Conservation (phyloP, 2,888 invertebrate genomes). For the Euzophera pinguis region DNA sequence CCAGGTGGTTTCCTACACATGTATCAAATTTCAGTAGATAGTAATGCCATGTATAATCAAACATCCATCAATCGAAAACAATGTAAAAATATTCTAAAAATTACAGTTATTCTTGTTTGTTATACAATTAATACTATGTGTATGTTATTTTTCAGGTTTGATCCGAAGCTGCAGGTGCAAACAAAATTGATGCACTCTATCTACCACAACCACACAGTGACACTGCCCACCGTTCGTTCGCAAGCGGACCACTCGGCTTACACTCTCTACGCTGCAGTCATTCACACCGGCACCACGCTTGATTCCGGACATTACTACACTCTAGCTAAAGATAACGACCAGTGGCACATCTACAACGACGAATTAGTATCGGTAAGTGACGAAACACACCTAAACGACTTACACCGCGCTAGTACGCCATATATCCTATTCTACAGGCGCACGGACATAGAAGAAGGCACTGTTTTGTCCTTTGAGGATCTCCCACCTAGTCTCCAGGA, state of each 20-base stretch:
- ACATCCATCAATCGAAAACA: no score
- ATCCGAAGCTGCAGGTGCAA: conserved; percentile 79
- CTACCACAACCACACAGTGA: conserved; percentile 78
- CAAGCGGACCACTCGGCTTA: conserved; percentile 73
- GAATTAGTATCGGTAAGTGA: conserved; percentile 83
- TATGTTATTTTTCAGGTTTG: conserved; percentile 43
- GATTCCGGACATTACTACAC: conserved; percentile 95
- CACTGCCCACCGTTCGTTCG: conserved; percentile 61
- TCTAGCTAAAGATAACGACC: conserved; percentile 83
- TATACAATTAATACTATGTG: background rate
- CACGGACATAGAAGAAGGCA: conserved; percentile 62
- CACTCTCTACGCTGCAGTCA: conserved; percentile 88
- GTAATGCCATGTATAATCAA: no score
- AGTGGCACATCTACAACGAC: conserved; percentile 92
- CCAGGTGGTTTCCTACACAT: no score
- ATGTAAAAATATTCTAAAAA: no score
- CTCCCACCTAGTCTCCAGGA: conserved; percentile 53
- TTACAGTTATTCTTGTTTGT: no score
- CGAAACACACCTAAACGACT: conserved; percentile 80
- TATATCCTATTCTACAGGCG: conserved; percentile 88
- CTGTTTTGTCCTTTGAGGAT: conserved; percentile 46
- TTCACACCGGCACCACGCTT: conserved; percentile 90
- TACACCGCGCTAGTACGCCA: conserved; percentile 87
- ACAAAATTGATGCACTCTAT: conserved; percentile 89
- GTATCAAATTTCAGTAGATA: no score